phyloP scores from a whole-genome alignment of 2,113 vertebrate species.

The Seriola dumerili region DNA sequence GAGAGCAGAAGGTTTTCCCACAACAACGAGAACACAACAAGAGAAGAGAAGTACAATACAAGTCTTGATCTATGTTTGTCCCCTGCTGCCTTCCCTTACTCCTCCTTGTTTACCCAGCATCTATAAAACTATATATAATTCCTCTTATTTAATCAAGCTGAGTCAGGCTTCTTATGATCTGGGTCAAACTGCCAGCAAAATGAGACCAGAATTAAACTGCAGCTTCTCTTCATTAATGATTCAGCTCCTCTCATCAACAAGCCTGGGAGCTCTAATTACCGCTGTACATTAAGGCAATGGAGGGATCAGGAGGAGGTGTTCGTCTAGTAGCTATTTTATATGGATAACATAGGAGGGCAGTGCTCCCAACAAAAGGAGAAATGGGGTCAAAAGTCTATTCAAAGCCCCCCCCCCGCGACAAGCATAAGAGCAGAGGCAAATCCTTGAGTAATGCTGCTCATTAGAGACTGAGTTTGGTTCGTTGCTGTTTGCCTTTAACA shows the following conservation, averaged over 20 bases:
- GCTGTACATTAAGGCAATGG: constrained; percentile 35
- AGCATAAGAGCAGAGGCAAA: background rate
- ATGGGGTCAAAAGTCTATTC: constrained; percentile 42
- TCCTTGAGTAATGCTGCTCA: constrained; percentile 43
- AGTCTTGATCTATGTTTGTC: no score
- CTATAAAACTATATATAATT: constrained; percentile 9
- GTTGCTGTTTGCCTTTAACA: background rate
- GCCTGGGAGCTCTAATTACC: constrained; percentile 32
- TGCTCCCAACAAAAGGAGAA: constrained; percentile 29
- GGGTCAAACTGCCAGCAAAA: constrained; percentile 26
- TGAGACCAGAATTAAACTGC: constrained; percentile 33
- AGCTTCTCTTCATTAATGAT: constrained; percentile 48
- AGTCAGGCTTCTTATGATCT: constrained; percentile 37
- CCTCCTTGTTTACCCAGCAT: background rate
- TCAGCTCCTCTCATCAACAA: constrained; percentile 20
- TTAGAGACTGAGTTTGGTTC: constrained; percentile 10
- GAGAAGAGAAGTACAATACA: background rate
- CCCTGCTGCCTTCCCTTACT: accelerated
- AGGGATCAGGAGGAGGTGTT: background rate
- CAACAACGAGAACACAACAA: background rate
- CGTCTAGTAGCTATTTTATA: background rate
- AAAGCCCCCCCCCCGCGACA: constrained; percentile 24
- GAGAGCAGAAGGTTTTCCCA: constrained; percentile 60
- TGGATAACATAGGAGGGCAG: constrained; percentile 11
- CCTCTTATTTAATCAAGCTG: constrained; percentile 18